Evolutionary conservation across 2,113 vertebrate genomes (phyloP).

Genomic region (Andinoacara biseriatus): DNA sequence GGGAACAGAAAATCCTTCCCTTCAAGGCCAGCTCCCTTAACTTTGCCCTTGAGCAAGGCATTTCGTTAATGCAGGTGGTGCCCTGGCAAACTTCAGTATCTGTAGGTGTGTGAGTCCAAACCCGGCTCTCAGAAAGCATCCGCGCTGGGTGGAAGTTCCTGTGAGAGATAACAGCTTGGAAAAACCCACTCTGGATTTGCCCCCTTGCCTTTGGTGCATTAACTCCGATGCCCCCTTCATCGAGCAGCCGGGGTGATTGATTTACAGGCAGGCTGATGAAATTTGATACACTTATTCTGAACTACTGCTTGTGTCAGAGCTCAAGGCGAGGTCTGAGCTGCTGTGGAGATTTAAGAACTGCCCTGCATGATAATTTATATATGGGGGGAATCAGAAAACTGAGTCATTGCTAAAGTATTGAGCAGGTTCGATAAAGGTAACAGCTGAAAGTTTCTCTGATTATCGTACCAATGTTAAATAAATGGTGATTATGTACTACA

Average conservation of each 20-base stretch:
- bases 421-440: not conserved
- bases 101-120: not conserved
- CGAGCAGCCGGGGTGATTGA: conserved; percentile 66
- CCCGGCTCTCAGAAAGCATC: not conserved
- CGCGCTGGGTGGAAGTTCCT: conserved; percentile 1
- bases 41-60: conserved; percentile 29
- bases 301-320: conserved; percentile 34
- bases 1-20: conserved; percentile 1
- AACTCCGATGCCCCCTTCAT: conserved; percentile 48
- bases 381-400: conserved; percentile 2
- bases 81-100: not conserved
- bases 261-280: conserved; percentile 70
- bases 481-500: not conserved
- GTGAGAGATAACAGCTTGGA: conserved; percentile 18
- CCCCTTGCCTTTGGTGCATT: conserved; percentile 56
- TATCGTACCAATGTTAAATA: conserved; percentile 7
- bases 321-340: conserved; percentile 27
- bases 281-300: conserved; percentile 66
- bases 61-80: not conserved
- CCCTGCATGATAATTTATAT: conserved; percentile 22
- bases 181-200: conserved; percentile 8
- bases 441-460: not conserved
- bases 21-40: conserved; percentile 9
- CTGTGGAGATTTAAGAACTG: conserved; percentile 38
- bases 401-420: not conserved